Base-by-base conservation (phyloP, 2,113 vertebrate genomes). In the Sapajus apella region DNA sequence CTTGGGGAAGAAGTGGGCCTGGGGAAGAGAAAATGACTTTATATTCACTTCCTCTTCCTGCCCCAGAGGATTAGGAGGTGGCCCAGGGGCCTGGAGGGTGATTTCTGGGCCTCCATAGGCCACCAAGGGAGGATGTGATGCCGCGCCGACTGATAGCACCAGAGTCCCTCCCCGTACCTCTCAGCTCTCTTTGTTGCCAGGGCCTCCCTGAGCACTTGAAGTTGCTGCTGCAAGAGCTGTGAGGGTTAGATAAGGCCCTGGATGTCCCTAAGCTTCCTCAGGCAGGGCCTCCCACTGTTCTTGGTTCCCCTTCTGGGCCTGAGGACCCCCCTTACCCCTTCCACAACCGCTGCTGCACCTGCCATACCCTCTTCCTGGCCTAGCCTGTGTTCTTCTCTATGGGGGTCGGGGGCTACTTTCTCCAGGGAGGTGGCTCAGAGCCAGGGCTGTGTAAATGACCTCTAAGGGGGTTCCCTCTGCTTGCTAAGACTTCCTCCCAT, bases 11-110 rank as follows among this genome's bases (percentile, higher is more conserved):
- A 89, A 30, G 25, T 35, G 64, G 50, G 30, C 32, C 55, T 86
- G 68, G 66, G 73, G 87, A 96, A 97, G 92, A 96, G 79, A 94
- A 76, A 90, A 52, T 55, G 8, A 76, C 56, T 96, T 96, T 70
- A 81, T 76, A 61, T 95, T 96, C 52, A 97, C 96, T 97, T 98
- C 97, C 96, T 98, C 90, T 97, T 97, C 88, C 87, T 96, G 93
- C 66, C 94, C 66, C 90, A 94, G 95, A 87, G 95, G 89, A 84
- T 70, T 94, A 87, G 84, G 88, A 81, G 90, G 92, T 97, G 75
- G 84, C 92, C 56, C 37, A 84, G 50, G 89, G 94, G 23, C 84
- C 72, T 91, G 35, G 30, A 7, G 82, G 81, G 85, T 95, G 90
- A 84, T 85, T 97, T 97, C 95, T 66, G 58, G 95, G 80, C 68